Evolutionary conservation across 2,797 vertebrate species (phyloP).

Genomic region (Sandelia bainsii): DNA sequence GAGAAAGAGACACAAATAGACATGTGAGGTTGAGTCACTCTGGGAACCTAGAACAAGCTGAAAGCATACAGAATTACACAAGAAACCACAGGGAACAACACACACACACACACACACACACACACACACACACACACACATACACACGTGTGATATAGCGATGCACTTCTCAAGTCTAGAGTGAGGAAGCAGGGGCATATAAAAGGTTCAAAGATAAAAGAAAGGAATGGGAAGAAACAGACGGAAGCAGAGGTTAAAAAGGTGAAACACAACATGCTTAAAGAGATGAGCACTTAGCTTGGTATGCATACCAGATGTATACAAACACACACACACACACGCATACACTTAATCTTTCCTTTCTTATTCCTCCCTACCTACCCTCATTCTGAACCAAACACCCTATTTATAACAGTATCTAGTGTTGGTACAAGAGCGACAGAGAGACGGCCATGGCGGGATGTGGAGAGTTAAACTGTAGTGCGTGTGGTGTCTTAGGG

Average conservation of each 20-base stretch:
- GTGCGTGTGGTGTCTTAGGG: constrained; percentile 11
- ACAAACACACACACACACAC: constrained; percentile 22
- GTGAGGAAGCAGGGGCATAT: constrained; percentile 59
- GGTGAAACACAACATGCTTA: constrained; percentile 44
- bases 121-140: constrained; percentile 10
- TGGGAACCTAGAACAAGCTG: constrained; percentile 72
- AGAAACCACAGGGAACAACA: constrained; percentile 56
- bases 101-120: constrained; percentile 17
- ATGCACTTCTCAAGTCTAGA: constrained; percentile 52
- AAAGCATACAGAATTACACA: constrained; percentile 67
- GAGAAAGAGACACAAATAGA: constrained; percentile 65
- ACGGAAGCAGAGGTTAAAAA: constrained; percentile 55
- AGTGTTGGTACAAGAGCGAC: constrained; percentile 25
- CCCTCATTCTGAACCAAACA: constrained; percentile 13
- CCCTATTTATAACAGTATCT: constrained; percentile 57
- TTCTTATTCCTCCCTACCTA: background rate
- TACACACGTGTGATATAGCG: constrained; percentile 53
- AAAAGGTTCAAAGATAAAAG: constrained; percentile 48
- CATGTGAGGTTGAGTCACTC: constrained; percentile 73
- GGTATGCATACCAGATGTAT: constrained; percentile 27
- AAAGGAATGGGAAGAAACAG: constrained; percentile 33
- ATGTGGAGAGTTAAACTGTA: constrained; percentile 8
- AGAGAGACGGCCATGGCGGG: constrained; percentile 7
- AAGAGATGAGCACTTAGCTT: constrained; percentile 38
- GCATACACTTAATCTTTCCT: background rate